Conservation (phyloP, 2,797 vertebrate species). For the Rhabdophis nuchalis region DNA sequence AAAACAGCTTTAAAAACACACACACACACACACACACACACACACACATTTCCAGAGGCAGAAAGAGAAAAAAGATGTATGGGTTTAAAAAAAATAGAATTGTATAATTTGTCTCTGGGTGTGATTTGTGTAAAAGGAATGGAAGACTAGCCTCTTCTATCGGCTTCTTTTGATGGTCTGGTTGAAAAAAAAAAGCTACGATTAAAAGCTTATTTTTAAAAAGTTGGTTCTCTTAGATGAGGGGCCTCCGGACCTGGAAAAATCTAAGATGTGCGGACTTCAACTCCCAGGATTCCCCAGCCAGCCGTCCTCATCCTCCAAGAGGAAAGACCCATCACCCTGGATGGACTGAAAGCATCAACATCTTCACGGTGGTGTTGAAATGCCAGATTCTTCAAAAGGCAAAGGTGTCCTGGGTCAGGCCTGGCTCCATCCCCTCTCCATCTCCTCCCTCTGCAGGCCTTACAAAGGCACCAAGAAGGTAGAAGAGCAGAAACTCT, state of each 20-base stretch:
- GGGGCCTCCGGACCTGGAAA: neutral
- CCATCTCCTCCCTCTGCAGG: neutral
- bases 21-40: too few relatives aligned
- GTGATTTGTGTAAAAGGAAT: conserved; percentile 31
- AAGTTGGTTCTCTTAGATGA: neutral
- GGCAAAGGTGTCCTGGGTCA: too few relatives aligned
- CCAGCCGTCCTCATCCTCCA: neutral
- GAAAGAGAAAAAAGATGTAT: neutral
- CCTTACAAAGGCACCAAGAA: neutral
- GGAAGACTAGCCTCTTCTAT: neutral
- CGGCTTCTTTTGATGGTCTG: neutral
- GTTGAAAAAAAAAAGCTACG: neutral
- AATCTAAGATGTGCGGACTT: neutral
- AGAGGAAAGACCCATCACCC: neutral
- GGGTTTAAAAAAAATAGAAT: neutral
- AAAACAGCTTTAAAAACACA: conserved; percentile 38
- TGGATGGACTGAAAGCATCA: neutral
- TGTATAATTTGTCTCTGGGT: conserved; percentile 51
- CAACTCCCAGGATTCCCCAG: neutral
- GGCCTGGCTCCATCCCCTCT: neutral
- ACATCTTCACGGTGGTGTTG: neutral
- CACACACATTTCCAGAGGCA: conserved; percentile 49
- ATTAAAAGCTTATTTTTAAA: neutral
- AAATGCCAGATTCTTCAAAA: neutral
- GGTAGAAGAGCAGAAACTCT: too few relatives aligned